A percentile compares a stretch with the other conserved stretches of the same genome.
phyloP scores from a whole-genome alignment of 2,797 vertebrate species.

The Sebastes nivosus region DNA sequence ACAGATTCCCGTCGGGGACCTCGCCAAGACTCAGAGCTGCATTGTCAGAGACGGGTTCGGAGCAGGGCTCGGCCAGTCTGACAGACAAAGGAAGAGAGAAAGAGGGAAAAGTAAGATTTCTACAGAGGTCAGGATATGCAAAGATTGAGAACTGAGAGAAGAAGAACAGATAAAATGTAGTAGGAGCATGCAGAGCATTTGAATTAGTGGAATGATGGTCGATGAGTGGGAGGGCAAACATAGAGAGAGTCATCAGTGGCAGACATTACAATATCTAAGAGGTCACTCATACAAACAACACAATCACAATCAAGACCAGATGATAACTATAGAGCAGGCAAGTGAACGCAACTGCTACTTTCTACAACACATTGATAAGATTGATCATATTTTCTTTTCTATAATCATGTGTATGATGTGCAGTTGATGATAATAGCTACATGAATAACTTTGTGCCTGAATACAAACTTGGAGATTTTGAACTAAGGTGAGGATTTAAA shows the following conservation, averaged over 20 bases:
- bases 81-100: conserved; percentile 21
- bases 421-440: neutral
- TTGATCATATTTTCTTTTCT: neutral
- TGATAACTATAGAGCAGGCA: neutral
- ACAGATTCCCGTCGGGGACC: conserved; percentile 27
- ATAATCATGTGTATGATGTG: neutral
- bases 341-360: neutral
- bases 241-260: neutral
- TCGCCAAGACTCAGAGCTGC: conserved; percentile 76
- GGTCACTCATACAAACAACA: neutral
- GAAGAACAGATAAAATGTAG: neutral
- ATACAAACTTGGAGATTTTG: neutral
- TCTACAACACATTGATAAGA: neutral
- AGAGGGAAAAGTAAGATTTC: neutral
- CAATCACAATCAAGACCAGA: neutral
- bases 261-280: neutral
- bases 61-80: conserved; percentile 79
- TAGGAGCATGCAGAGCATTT: neutral
- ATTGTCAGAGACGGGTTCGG: conserved; percentile 76
- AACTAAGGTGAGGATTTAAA: neutral
- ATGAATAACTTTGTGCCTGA: neutral
- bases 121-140: neutral
- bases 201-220: neutral
- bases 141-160: neutral
- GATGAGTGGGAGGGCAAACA: neutral